Conservation (phyloP, 2,113 vertebrate species). For the Lepisosteus oculatus region DNA sequence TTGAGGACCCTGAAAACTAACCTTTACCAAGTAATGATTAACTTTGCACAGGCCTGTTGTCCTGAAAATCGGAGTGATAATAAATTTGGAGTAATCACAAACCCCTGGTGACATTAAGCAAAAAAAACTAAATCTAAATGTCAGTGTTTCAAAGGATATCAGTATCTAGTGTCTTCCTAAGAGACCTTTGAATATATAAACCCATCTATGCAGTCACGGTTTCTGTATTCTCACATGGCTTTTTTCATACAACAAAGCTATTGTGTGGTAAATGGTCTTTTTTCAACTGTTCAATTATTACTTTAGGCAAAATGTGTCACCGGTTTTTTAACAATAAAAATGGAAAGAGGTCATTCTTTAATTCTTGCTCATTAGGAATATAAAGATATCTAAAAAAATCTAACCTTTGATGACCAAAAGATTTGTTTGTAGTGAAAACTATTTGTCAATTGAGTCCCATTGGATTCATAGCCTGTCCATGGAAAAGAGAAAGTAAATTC, state of each 20-base stretch:
- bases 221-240: no score
- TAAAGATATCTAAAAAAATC: neutral
- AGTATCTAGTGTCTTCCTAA: constrained; percentile 3
- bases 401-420: no score
- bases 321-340: no score
- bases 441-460: neutral
- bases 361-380: constrained; percentile 9
- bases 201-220: no score
- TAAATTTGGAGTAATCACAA: neutral
- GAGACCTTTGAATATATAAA: neutral
- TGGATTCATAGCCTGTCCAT: neutral
- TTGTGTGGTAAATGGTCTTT: no score
- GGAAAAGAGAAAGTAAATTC: neutral
- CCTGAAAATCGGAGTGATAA: constrained; percentile 24
- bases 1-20: neutral
- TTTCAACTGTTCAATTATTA: no score
- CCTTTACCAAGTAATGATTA: constrained; percentile 48
- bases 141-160: neutral
- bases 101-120: neutral
- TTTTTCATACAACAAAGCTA: no score
- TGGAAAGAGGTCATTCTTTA: no score
- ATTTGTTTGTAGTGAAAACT: neutral
- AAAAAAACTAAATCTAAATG: constrained; percentile 16
- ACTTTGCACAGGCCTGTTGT: constrained; percentile 36
- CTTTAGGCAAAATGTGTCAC: no score